Evolutionary conservation across 2,113 vertebrate genomes (phyloP), one percentile per base, ranked within the genome.

Genomic region (Melanerpes formicivorus): DNA sequence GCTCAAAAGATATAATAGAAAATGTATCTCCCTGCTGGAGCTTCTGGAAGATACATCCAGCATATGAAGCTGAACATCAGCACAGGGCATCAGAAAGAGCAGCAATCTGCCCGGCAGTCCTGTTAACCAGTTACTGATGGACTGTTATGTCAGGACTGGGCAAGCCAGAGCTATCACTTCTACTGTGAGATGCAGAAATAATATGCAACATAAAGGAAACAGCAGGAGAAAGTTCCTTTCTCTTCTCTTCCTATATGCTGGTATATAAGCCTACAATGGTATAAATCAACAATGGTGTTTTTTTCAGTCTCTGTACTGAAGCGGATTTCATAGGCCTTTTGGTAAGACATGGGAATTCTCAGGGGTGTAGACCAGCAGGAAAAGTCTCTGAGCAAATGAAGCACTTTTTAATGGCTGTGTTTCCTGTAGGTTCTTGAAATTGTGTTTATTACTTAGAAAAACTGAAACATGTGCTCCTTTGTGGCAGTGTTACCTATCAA

Each of bases 401-500:
- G 32, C 26, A 23, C 1, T 42, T 46, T 86, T 42, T 50, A 81
- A 72, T 60, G 14, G 5, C 15, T 75, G 13, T 42, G 2, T 29
- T 90, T 83, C 37, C 16, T 48, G 0, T 21, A 62, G 18, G 21
- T 50, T 19, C 11, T 71, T 60, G 66, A 32, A 84, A 83, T 32
- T 52, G 4, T 34, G 22, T 73, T 63, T 83, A 18, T 90, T 93
- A 11, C 21, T 44, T 44, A 48, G 29, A 60, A 44, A 48, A 72
- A 15, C 30, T 3, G 21, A 76, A 65, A 50, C 1, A 0, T 29
- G 4, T n/a, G 22, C 29, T 85, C 6, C 80, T 0, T 60, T 66
- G 42, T 42, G 27, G 10, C 7, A 56, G 19, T 14, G 6, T 3
- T 17, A 5, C 2, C 0, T 34, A 34, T 25, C 42, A 56, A 19